Percentiles rank a stretch among this genome's conserved stretches.
These are phyloP conservation scores for Dendrolimus punctatus DNA, from an alignment of 1,140 invertebrate genomes.

Conservation along the genomic window DNA sequence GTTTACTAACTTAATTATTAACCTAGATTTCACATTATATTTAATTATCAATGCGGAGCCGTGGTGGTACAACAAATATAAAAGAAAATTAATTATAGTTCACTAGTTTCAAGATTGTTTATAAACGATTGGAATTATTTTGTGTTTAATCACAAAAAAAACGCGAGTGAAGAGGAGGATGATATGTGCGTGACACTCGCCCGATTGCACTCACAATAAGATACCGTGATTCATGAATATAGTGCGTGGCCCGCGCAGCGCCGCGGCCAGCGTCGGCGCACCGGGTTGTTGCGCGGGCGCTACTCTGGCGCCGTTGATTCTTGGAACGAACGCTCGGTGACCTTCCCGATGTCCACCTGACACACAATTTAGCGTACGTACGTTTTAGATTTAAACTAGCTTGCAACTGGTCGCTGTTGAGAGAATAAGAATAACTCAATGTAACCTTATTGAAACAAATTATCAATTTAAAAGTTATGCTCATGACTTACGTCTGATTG, in stretches of 20 bases:
- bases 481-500: constrained; percentile 40
- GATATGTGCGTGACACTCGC: too few relatives aligned
- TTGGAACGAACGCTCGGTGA: constrained; percentile 36
- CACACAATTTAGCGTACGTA: constrained; percentile 34
- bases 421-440: constrained; percentile 34
- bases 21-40: too few relatives aligned
- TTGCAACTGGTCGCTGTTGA: constrained; percentile 66
- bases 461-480: constrained; percentile 18
- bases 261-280: constrained; percentile 10
- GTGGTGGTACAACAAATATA: too few relatives aligned
- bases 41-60: too few relatives aligned
- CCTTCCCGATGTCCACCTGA: constrained; percentile 40
- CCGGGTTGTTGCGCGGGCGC: constrained; percentile 19
- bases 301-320: constrained; percentile 37
- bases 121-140: too few relatives aligned
- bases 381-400: constrained; percentile 27
- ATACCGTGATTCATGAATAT: background rate
- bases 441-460: constrained; percentile 13
- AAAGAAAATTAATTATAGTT: too few relatives aligned
- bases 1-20: too few relatives aligned
- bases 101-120: too few relatives aligned
- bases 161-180: too few relatives aligned
- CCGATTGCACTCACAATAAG: background rate
- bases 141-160: too few relatives aligned
- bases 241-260: constrained; percentile 4